These are phyloP conservation scores for Deroplatys truncata DNA, from an alignment of 2,888 invertebrate genomes.

Conservation along the genomic window DNA sequence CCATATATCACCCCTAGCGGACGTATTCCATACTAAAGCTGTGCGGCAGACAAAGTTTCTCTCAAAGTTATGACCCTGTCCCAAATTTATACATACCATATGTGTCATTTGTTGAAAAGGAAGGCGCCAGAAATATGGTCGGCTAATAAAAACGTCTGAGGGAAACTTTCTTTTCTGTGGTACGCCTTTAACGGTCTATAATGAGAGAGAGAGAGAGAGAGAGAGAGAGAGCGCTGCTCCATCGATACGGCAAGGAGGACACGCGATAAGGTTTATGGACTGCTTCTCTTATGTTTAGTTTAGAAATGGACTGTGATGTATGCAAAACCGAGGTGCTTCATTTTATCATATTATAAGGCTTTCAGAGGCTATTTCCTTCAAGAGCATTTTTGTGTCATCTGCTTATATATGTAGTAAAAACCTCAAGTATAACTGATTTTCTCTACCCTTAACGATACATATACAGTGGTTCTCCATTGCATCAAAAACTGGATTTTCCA, in stretches of 20 bases:
- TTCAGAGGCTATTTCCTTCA: neutral
- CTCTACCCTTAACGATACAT: too few relatives aligned
- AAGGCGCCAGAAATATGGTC: neutral
- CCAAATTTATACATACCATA: neutral
- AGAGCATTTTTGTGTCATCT: neutral
- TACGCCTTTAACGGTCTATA: neutral
- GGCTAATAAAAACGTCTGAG: neutral
- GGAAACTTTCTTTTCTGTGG: neutral
- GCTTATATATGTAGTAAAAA: too few relatives aligned
- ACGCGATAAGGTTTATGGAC: neutral
- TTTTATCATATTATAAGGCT: neutral
- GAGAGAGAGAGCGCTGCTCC: neutral
- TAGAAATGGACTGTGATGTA: too few relatives aligned
- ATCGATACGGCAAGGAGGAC: too few relatives aligned
- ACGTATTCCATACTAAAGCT: neutral
- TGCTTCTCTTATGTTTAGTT: too few relatives aligned
- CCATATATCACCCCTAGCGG: neutral
- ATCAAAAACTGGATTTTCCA: too few relatives aligned
- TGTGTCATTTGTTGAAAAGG: neutral
- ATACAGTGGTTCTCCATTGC: too few relatives aligned
- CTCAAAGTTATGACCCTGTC: neutral
- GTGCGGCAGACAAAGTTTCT: neutral
- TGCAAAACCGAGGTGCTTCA: neutral
- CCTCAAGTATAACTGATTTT: too few relatives aligned
- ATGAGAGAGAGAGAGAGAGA: neutral